Conservation (phyloP, 2,113 vertebrate species). For the Spermophilus dauricus region DNA sequence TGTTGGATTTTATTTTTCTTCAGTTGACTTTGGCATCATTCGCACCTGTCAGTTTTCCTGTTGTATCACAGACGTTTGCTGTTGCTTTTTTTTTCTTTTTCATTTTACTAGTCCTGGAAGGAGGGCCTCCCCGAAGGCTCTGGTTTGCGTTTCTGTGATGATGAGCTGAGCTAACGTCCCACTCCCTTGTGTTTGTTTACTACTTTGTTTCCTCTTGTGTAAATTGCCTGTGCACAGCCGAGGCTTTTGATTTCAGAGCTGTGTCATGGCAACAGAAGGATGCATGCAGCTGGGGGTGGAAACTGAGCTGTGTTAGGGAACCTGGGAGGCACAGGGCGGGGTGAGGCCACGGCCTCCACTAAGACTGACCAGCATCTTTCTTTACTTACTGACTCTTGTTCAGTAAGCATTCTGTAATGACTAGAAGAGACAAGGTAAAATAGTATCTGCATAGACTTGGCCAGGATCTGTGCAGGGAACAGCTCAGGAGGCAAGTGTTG, state of each 20-base stretch:
- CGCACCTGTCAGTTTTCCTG: not conserved
- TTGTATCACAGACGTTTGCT: not conserved
- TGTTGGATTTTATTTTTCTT: not conserved
- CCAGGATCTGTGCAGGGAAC: not conserved
- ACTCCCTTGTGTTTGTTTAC: not conserved
- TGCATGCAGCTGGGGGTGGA: not conserved
- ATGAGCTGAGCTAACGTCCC: not conserved
- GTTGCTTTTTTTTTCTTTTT: not conserved
- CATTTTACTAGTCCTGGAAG: not conserved
- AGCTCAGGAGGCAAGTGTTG: not conserved
- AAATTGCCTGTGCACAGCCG: not conserved
- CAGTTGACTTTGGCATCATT: not conserved
- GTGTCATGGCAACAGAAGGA: not conserved
- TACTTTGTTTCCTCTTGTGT: not conserved
- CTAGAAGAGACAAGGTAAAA: not conserved
- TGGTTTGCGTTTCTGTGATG: constrained; percentile 8
- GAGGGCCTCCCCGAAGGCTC: not conserved
- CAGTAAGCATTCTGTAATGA: not conserved
- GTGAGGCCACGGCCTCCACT: not conserved
- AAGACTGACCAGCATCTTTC: not conserved
- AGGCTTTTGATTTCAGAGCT: constrained; percentile 1
- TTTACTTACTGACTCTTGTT: not conserved
- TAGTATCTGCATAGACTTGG: not conserved
- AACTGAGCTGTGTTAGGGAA: not conserved
- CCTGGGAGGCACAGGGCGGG: not conserved